These are phyloP conservation scores for Cottus gobio DNA, from an alignment of 2,113 vertebrate genomes.

Conservation along the genomic window DNA sequence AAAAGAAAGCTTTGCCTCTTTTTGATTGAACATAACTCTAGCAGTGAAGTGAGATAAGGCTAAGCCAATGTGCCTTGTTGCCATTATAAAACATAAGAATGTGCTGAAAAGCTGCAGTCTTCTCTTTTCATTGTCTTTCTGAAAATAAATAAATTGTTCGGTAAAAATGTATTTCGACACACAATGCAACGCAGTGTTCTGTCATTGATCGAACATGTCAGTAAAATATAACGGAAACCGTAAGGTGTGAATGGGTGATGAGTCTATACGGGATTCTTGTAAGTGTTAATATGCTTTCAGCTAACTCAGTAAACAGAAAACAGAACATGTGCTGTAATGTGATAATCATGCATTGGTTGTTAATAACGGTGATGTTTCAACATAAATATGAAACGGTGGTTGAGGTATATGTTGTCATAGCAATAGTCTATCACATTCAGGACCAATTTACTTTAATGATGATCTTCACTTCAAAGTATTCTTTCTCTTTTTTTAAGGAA, in stretches of 20 bases:
- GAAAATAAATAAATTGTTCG: conserved; percentile 28
- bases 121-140: conserved; percentile 14
- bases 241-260: conserved; percentile 1
- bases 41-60: conserved; percentile 51
- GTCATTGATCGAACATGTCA: conserved; percentile 19
- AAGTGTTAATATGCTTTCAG: conserved; percentile 13
- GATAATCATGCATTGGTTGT: neutral
- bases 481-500: conserved; percentile 6
- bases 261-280: conserved; percentile 11
- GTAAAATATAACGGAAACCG: neutral
- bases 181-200: neutral
- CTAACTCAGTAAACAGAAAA: conserved; percentile 1
- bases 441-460: conserved; percentile 26
- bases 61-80: conserved; percentile 45
- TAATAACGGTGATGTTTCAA: conserved; percentile 12
- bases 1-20: conserved; percentile 34
- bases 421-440: neutral
- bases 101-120: conserved; percentile 30
- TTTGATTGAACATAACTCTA: conserved; percentile 45
- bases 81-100: conserved; percentile 42
- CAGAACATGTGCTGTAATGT: neutral
- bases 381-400: neutral
- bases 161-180: neutral
- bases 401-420: conserved; percentile 3
- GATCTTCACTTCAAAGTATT: conserved; percentile 28